Conservation (phyloP, 1,140 invertebrate species). For the Pseudomyrmex sp. region DNA sequence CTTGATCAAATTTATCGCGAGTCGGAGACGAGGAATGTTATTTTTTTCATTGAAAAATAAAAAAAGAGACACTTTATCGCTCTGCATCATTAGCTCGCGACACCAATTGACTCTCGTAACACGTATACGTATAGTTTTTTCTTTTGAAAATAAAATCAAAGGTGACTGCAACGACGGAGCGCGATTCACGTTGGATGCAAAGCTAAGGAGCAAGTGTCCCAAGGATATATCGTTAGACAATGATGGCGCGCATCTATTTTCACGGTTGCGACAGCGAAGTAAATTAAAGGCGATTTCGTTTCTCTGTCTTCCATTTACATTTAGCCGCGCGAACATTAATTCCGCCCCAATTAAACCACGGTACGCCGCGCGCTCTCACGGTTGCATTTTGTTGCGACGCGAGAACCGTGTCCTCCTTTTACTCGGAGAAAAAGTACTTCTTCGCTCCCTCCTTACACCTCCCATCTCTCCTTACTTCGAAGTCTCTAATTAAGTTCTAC, state of each 20-base stretch:
- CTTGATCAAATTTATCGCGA: constrained; percentile 29
- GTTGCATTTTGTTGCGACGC: constrained; percentile 68
- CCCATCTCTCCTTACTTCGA: not conserved
- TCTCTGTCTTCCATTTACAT: constrained; percentile 64
- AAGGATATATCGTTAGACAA: constrained; percentile 43
- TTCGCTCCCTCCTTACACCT: not conserved
- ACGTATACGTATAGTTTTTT: not conserved
- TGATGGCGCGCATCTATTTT: constrained; percentile 23
- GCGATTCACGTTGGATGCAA: constrained; percentile 6
- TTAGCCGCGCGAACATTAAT: constrained; percentile 69
- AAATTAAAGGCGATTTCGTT: constrained; percentile 65
- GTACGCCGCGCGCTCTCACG: constrained; percentile 54
- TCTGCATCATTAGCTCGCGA: constrained; percentile 1
- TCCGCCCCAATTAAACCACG: constrained; percentile 71
- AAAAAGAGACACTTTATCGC: constrained; percentile 24
- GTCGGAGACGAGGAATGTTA: not conserved
- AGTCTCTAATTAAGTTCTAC: constrained; percentile 72
- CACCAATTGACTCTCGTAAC: not conserved
- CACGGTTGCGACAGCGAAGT: constrained; percentile 22
- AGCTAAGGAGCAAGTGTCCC: not conserved
- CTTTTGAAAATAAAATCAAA: not conserved
- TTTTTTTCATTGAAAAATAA: not conserved
- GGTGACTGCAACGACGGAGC: not conserved
- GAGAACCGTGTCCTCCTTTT: constrained; percentile 65
- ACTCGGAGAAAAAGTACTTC: constrained; percentile 55